These are phyloP conservation scores for Pollimyrus isidori DNA, from an alignment of 2,113 vertebrate species.

Conservation along the genomic window DNA sequence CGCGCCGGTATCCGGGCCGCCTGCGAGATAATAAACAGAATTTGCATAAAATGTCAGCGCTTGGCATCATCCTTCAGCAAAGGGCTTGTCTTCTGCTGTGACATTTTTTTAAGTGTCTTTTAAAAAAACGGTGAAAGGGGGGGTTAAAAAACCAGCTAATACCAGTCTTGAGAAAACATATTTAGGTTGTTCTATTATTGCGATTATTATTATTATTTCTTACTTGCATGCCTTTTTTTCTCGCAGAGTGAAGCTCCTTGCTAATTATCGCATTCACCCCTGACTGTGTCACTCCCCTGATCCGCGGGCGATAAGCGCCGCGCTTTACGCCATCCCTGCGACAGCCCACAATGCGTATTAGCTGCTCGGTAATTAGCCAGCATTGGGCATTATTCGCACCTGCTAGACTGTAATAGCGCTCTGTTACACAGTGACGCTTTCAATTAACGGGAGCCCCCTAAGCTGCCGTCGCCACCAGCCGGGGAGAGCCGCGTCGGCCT, in stretches of 20 bases:
- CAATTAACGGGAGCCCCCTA: conserved; percentile 60
- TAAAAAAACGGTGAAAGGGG: conserved; percentile 23
- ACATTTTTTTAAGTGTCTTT: conserved; percentile 43
- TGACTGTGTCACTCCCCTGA: conserved; percentile 51
- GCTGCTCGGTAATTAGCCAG: conserved; percentile 57
- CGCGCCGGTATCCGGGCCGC: conserved; percentile 55
- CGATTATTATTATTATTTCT: not conserved
- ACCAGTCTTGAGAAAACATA: conserved; percentile 36
- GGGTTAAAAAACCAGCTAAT: conserved; percentile 26
- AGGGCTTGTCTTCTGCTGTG: conserved; percentile 34
- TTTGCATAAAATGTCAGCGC: conserved; percentile 65
- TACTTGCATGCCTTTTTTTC: conserved; percentile 35
- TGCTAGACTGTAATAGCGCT: conserved; percentile 56
- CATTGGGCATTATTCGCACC: conserved; percentile 61
- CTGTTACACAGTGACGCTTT: conserved; percentile 56
- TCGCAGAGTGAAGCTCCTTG: conserved; percentile 41
- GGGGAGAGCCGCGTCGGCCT: conserved; percentile 43
- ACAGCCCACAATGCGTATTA: conserved; percentile 48
- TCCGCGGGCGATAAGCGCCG: conserved; percentile 50
- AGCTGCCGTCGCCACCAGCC: conserved; percentile 31
- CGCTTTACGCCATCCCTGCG: conserved; percentile 38
- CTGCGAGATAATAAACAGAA: conserved; percentile 63
- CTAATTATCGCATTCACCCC: conserved; percentile 54
- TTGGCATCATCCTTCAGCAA: conserved; percentile 45
- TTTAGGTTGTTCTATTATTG: conserved; percentile 34